Evolutionary conservation across 2,113 vertebrate genomes (phyloP).

Genomic region (Reinhardtius hippoglossoides): DNA sequence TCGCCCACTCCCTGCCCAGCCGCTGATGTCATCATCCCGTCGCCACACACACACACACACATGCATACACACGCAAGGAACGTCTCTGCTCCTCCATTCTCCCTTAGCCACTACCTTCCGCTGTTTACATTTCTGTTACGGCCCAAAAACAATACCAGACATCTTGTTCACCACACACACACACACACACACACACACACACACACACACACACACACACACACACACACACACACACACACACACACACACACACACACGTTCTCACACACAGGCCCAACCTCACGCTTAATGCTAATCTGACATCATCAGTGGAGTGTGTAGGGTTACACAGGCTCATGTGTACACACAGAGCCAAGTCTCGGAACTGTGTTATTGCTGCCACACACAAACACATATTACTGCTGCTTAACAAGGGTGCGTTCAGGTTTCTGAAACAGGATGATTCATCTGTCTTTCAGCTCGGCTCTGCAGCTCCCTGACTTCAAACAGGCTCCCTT

Average conservation of each 20-base stretch:
- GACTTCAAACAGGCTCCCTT: slow-evolving; percentile 70
- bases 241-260: slow-evolving; percentile 6
- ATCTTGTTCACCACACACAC: slow-evolving; percentile 62
- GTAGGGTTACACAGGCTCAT: slow-evolving; percentile 72
- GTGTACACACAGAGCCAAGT: slow-evolving; percentile 62
- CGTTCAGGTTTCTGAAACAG: slow-evolving; percentile 78
- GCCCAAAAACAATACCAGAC: slow-evolving; percentile 81
- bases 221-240: slow-evolving; percentile 43
- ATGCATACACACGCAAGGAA: slow-evolving; percentile 56
- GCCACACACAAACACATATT: slow-evolving; percentile 79
- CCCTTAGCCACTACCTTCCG: slow-evolving; percentile 76
- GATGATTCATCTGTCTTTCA: slow-evolving; percentile 78
- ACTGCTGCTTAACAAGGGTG: slow-evolving; percentile 70
- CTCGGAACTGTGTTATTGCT: slow-evolving; percentile 74
- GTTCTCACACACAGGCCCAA: slow-evolving; percentile 42
- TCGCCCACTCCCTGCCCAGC: slow-evolving; percentile 66
- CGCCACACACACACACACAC: slow-evolving; percentile 59
- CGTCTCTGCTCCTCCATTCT: slow-evolving; percentile 68
- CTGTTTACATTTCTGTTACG: slow-evolving; percentile 80
- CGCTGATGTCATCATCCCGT: slow-evolving; percentile 77
- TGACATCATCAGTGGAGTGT: slow-evolving; percentile 80
- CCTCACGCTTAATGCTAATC: slow-evolving; percentile 79
- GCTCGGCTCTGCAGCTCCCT: slow-evolving; percentile 55
- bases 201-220: slow-evolving; percentile 51
- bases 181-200: slow-evolving; percentile 17